These are phyloP conservation scores for Danaus plexippus DNA, from an alignment of 1,140 invertebrate species.

Conservation along the genomic window DNA sequence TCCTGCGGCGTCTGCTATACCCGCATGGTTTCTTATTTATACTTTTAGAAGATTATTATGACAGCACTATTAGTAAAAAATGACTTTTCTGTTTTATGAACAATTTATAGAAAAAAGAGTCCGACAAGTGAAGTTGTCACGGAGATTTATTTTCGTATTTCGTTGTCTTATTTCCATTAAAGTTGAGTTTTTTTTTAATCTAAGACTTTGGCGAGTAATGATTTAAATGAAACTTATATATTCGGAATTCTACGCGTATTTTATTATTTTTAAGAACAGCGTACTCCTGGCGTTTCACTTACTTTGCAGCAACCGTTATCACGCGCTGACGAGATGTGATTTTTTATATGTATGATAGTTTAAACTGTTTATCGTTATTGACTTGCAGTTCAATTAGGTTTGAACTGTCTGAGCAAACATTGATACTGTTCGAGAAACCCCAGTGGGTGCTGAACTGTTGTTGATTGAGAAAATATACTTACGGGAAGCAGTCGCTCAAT, in stretches of 20 bases:
- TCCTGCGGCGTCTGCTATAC: slow-evolving; percentile 39
- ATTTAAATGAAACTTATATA: not conserved
- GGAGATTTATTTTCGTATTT: too few species aligned
- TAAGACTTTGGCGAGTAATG: slow-evolving; percentile 1
- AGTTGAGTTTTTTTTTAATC: too few species aligned
- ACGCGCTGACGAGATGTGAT: too few species aligned
- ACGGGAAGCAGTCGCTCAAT: slow-evolving; percentile 57
- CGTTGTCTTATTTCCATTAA: too few species aligned
- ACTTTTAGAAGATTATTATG: slow-evolving; percentile 35
- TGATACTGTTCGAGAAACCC: slow-evolving; percentile 31
- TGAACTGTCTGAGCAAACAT: slow-evolving; percentile 41
- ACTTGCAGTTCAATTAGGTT: slow-evolving; percentile 1
- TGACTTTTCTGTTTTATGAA: not conserved
- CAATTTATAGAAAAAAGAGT: too few species aligned
- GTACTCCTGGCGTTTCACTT: too few species aligned
- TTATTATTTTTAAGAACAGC: too few species aligned
- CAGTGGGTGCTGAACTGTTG: slow-evolving; percentile 53
- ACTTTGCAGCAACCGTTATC: too few species aligned
- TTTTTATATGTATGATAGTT: too few species aligned
- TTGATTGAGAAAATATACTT: slow-evolving; percentile 67
- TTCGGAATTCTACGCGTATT: slow-evolving; percentile 1
- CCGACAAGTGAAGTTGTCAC: too few species aligned
- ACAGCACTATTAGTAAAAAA: slow-evolving; percentile 11
- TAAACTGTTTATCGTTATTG: too few species aligned
- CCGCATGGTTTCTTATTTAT: slow-evolving; percentile 52